A percentile compares a stretch with the other conserved stretches of the same genome.
phyloP scores from a whole-genome alignment of 2,888 invertebrate genomes.

The Allacma fusca region DNA sequence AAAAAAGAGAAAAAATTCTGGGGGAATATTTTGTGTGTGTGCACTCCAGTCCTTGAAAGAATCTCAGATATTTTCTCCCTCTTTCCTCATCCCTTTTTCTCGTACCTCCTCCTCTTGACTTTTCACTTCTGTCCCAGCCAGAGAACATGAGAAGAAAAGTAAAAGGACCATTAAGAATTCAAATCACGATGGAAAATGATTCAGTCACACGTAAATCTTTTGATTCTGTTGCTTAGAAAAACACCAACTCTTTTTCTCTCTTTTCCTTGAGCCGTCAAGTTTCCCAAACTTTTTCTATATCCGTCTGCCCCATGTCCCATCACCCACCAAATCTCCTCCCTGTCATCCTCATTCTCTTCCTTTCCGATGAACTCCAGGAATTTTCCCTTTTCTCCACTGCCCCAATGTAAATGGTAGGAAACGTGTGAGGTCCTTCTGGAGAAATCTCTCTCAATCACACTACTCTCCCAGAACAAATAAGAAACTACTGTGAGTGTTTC shows the following conservation, averaged over 20 bases:
- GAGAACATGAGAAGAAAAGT: neutral
- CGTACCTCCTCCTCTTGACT: no score
- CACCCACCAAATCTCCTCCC: neutral
- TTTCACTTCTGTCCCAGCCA: neutral
- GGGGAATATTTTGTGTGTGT: no score
- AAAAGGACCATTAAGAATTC: conserved; percentile 32
- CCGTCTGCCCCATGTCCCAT: no score
- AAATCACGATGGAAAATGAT: conserved; percentile 39
- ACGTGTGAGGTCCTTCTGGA: no score
- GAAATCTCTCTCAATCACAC: no score
- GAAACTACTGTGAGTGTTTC: no score
- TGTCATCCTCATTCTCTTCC: neutral
- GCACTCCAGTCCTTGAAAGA: conserved; percentile 10
- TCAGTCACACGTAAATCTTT: conserved; percentile 40
- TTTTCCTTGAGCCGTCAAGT: no score
- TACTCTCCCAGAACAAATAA: no score
- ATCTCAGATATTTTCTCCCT: neutral
- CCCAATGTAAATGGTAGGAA: no score
- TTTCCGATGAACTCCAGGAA: neutral
- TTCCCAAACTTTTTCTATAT: no score
- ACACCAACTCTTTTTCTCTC: conserved; percentile 14
- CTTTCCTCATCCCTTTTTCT: no score
- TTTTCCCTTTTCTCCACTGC: neutral
- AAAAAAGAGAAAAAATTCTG: conserved; percentile 14
- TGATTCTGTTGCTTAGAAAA: conserved; percentile 28